Evolutionary conservation across 1,140 invertebrate genomes (phyloP).

Genomic region (Plectus sambesii): DNA sequence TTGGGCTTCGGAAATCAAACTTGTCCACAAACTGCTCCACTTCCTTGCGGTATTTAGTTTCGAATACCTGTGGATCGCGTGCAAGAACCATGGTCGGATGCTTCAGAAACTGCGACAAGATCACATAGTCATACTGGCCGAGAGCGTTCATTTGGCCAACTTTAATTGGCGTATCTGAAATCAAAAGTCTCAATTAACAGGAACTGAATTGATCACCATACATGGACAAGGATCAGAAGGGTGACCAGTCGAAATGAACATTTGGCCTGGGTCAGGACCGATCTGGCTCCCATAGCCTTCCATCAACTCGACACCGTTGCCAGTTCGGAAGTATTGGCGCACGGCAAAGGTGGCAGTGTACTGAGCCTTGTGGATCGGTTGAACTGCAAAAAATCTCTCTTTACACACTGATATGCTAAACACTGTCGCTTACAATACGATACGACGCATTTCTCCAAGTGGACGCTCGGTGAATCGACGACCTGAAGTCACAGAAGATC

Average conservation of each 20-base stretch:
- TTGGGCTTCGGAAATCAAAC: constrained; percentile 30
- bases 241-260: constrained; percentile 37
- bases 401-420: background rate
- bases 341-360: constrained; percentile 34
- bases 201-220: constrained; percentile 12
- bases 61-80: constrained; percentile 25
- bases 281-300: constrained; percentile 31
- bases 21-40: constrained; percentile 30
- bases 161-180: constrained; percentile 36
- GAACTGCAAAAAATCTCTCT: constrained; percentile 13
- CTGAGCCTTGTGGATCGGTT: constrained; percentile 21
- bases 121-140: constrained; percentile 34
- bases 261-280: constrained; percentile 33
- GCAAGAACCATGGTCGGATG: constrained; percentile 38
- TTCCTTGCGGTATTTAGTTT: constrained; percentile 26
- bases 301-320: constrained; percentile 12
- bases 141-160: constrained; percentile 23
- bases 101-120: constrained; percentile 35
- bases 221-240: constrained; percentile 33
- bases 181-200: background rate
- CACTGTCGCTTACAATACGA: constrained; percentile 25
- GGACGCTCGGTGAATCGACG: constrained; percentile 33
- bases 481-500: too few species aligned
- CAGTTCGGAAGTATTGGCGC: constrained; percentile 25
- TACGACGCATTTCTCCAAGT: constrained; percentile 28